phyloP scores from a whole-genome alignment of 2,113 vertebrate genomes.

The Cyanistes caeruleus region DNA sequence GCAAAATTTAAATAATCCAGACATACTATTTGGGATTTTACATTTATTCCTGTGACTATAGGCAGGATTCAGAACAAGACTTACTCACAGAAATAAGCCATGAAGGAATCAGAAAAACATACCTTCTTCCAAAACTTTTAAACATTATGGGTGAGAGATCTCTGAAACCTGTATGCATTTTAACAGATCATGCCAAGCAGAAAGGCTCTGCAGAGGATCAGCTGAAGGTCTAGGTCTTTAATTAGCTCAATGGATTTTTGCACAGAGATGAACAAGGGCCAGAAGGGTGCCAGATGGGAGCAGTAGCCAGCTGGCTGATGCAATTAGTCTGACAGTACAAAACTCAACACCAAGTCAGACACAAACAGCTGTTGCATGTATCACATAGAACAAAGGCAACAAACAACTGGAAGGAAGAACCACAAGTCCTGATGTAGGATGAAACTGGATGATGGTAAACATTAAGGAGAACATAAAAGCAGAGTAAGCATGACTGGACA shows the following conservation, averaged over 20 bases:
- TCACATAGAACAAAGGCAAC: neutral
- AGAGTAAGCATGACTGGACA: neutral
- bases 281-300: neutral
- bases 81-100: neutral
- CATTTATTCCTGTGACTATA: neutral
- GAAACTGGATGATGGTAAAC: neutral
- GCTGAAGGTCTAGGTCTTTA: neutral
- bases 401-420: neutral
- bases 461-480: neutral
- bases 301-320: neutral
- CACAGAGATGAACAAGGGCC: neutral
- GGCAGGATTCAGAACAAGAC: neutral
- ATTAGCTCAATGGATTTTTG: neutral
- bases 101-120: neutral
- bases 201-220: neutral
- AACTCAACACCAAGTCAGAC: neutral
- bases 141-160: neutral
- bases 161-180: neutral
- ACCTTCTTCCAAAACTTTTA: neutral
- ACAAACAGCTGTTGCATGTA: neutral
- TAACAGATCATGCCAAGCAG: neutral
- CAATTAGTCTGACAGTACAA: neutral
- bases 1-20: neutral
- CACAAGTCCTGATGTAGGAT: neutral
- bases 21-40: neutral